Evolutionary conservation across 2,797 vertebrate genomes (phyloP).

Genomic region (Rachycentron canadum): DNA sequence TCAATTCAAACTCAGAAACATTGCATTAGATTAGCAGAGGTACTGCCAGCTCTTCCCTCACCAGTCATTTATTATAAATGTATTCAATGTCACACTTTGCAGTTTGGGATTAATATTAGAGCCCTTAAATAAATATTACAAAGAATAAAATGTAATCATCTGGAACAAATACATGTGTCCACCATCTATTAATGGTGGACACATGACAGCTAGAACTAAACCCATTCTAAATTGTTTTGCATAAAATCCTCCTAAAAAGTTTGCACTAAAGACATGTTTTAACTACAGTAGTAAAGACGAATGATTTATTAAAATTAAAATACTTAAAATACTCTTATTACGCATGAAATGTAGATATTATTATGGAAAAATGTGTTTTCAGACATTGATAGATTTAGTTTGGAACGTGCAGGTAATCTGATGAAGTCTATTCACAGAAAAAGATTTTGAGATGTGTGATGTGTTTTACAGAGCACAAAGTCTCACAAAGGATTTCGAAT

Average conservation of each 20-base stretch:
- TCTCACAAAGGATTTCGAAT: neutral
- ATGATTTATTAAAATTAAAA: too few species aligned
- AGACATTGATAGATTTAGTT: too few species aligned
- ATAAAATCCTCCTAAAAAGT: neutral
- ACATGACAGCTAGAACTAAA: neutral
- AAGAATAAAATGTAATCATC: neutral
- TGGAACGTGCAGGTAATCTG: too few species aligned
- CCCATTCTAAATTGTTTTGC: neutral
- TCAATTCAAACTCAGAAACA: constrained; percentile 49
- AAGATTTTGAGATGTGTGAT: too few species aligned
- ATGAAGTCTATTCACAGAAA: too few species aligned
- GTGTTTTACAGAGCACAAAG: neutral
- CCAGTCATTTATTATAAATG: constrained; percentile 23
- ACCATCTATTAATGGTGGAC: neutral
- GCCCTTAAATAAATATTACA: neutral
- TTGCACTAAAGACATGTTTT: neutral
- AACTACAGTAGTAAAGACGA: too few species aligned
- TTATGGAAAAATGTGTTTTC: too few species aligned
- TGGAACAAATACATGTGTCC: neutral
- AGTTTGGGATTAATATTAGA: constrained; percentile 1
- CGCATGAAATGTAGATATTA: too few species aligned
- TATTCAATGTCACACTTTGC: constrained; percentile 2
- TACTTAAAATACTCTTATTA: too few species aligned
- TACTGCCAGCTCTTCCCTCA: constrained; percentile 2
- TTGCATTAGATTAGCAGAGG: constrained; percentile 6